phyloP scores from a whole-genome alignment of 1,140 invertebrate genomes.

The Drosophila rufa region DNA sequence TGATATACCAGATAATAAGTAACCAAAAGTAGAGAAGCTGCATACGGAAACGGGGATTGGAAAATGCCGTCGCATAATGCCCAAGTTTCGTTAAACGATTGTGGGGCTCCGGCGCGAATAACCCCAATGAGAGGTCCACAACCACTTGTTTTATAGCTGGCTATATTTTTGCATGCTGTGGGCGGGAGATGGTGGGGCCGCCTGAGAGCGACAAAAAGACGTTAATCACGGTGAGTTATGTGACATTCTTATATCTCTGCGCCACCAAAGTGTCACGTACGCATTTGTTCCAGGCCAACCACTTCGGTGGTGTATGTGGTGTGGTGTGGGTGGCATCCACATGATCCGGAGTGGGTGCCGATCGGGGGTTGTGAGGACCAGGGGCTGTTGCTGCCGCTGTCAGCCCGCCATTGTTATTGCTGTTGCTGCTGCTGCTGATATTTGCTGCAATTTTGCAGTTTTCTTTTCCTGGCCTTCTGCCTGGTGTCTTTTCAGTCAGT shows the following conservation, averaged over 20 bases:
- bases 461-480: slow-evolving; percentile 23
- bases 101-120: background rate
- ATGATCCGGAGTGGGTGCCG: slow-evolving; percentile 15
- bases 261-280: slow-evolving; percentile 83
- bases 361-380: slow-evolving; percentile 13
- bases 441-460: slow-evolving; percentile 75
- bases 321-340: slow-evolving; percentile 1
- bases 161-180: slow-evolving; percentile 71
- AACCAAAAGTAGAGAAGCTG: background rate
- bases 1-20: slow-evolving; percentile 4
- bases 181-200: background rate
- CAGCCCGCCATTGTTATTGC: slow-evolving; percentile 53
- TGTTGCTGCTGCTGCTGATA: slow-evolving; percentile 47
- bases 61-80: slow-evolving; percentile 37
- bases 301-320: slow-evolving; percentile 20
- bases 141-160: slow-evolving; percentile 73
- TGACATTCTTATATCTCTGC: slow-evolving; percentile 81
- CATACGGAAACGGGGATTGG: background rate
- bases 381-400: slow-evolving; percentile 52
- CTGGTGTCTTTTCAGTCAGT: slow-evolving; percentile 51
- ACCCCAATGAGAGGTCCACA: slow-evolving; percentile 33
- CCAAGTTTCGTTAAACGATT: slow-evolving; percentile 34
- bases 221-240: slow-evolving; percentile 83
- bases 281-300: slow-evolving; percentile 73
- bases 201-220: slow-evolving; percentile 69